Conservation (phyloP, 2,888 invertebrate species). For the Bimastos eiseni region DNA sequence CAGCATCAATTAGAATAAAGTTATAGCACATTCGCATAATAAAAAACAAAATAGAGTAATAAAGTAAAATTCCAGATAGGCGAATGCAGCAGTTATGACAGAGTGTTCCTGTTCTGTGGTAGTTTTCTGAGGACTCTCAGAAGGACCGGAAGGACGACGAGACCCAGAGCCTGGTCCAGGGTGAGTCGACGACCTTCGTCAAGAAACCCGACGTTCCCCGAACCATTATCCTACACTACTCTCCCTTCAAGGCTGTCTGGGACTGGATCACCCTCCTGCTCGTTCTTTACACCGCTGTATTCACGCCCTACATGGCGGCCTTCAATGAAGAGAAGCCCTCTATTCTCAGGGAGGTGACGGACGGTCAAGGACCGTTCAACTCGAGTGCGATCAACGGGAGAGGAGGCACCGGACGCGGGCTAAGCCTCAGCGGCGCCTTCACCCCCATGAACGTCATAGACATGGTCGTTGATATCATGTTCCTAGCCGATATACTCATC, state of each 20-base stretch:
- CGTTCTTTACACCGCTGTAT: conserved; percentile 62
- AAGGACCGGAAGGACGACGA: conserved; percentile 23
- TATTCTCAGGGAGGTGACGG: background rate
- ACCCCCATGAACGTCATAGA: conserved; percentile 61
- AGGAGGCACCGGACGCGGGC: background rate
- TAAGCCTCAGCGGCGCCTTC: background rate
- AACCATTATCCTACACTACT: conserved; percentile 62
- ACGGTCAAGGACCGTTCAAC: conserved; percentile 48
- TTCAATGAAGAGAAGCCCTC: conserved; percentile 44
- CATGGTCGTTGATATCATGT: conserved; percentile 63
- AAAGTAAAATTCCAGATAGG: too few relatives aligned
- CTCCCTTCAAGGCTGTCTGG: conserved; percentile 63
- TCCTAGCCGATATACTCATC: conserved; percentile 62
- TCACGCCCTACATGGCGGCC: conserved; percentile 60
- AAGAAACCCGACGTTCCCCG: conserved; percentile 2
- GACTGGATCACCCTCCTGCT: conserved; percentile 62
- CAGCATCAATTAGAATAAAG: too few relatives aligned
- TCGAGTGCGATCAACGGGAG: conserved; percentile 46
- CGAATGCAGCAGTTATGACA: background rate
- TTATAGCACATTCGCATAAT: too few relatives aligned
- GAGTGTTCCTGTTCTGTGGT: background rate
- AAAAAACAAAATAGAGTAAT: too few relatives aligned
- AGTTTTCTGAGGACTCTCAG: conserved; percentile 28
- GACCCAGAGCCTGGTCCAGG: background rate
- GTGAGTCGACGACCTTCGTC: background rate